Evolutionary conservation across 35 echinoderm and acorn worm species (phyloP).

Genomic region (Ptychodera flava): DNA sequence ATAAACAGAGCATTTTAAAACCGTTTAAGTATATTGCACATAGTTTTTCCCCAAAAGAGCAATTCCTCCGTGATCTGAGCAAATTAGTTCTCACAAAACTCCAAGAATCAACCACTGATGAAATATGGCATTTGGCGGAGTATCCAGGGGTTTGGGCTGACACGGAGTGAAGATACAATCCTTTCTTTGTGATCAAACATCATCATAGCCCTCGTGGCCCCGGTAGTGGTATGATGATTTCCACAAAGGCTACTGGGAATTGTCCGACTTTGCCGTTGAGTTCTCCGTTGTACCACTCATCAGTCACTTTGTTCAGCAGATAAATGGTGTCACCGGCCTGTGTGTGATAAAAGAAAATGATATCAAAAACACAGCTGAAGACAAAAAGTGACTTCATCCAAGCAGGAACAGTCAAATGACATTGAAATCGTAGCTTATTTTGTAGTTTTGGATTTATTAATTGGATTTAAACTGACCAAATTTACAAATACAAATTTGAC

Average conservation of each 20-base stretch:
- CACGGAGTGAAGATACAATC: background rate
- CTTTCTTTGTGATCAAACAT: background rate
- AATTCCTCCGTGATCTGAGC: background rate
- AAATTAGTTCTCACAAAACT: background rate
- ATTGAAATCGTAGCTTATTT: no score
- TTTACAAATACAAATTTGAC: no score
- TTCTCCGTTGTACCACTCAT: conserved; percentile 13
- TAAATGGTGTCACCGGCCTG: conserved; percentile 13
- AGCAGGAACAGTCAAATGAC: no score
- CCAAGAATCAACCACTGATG: background rate
- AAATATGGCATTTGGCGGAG: no score
- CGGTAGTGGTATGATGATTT: background rate
- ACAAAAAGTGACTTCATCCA: no score
- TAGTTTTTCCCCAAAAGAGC: background rate
- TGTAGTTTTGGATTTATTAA: no score
- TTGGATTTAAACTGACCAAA: no score
- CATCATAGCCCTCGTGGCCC: background rate
- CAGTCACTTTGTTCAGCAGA: background rate
- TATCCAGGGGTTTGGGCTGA: no score
- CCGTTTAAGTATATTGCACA: background rate
- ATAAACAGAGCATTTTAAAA: background rate
- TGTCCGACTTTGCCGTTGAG: conserved; percentile 8
- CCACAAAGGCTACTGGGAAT: conserved; percentile 6
- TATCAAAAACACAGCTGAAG: no score
- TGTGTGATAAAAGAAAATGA: background rate